These are phyloP conservation scores for Sminthurides bifidus DNA, from an alignment of 1,140 invertebrate species.

Conservation along the genomic window DNA sequence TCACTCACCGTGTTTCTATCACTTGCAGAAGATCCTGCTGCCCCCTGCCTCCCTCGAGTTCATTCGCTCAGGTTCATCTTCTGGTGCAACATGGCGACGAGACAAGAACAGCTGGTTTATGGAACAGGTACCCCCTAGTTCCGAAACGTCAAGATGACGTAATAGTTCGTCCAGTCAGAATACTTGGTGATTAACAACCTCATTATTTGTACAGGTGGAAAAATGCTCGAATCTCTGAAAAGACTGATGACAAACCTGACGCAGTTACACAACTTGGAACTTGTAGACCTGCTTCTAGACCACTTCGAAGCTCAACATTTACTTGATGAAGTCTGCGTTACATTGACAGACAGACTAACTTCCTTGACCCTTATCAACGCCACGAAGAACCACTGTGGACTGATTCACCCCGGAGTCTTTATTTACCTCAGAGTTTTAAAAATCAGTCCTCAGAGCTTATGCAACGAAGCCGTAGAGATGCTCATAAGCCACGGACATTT, in stretches of 20 bases:
- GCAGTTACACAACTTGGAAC: slow-evolving; percentile 50
- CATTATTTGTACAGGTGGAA: slow-evolving; percentile 35
- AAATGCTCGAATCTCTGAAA: slow-evolving; percentile 54
- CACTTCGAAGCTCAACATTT: slow-evolving; percentile 52
- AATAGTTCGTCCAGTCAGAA: slow-evolving; percentile 62
- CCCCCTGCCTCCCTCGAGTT: slow-evolving; percentile 39
- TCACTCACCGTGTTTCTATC: neutral
- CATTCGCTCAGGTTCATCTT: slow-evolving; percentile 60
- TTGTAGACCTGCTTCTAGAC: slow-evolving; percentile 66
- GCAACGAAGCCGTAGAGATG: slow-evolving; percentile 59
- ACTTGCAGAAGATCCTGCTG: slow-evolving; percentile 22
- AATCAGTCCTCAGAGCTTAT: slow-evolving; percentile 63
- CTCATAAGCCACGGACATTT: slow-evolving; percentile 50
- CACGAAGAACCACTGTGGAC: slow-evolving; percentile 56
- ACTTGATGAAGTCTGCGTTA: slow-evolving; percentile 58
- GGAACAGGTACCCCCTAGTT: slow-evolving; percentile 36
- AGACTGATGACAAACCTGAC: slow-evolving; percentile 55
- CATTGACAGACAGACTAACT: slow-evolving; percentile 50
- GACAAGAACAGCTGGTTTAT: slow-evolving; percentile 45
- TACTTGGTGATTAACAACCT: slow-evolving; percentile 22
- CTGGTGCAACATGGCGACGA: slow-evolving; percentile 56
- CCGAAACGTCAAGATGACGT: slow-evolving; percentile 29
- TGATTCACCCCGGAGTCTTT: slow-evolving; percentile 65
- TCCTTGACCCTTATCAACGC: slow-evolving; percentile 60
- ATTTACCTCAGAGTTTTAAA: slow-evolving; percentile 45